A percentile compares a stretch with the other conserved stretches of the same genome.
phyloP scores from a whole-genome alignment of 2,888 invertebrate genomes.

The Diogma glabrata region DNA sequence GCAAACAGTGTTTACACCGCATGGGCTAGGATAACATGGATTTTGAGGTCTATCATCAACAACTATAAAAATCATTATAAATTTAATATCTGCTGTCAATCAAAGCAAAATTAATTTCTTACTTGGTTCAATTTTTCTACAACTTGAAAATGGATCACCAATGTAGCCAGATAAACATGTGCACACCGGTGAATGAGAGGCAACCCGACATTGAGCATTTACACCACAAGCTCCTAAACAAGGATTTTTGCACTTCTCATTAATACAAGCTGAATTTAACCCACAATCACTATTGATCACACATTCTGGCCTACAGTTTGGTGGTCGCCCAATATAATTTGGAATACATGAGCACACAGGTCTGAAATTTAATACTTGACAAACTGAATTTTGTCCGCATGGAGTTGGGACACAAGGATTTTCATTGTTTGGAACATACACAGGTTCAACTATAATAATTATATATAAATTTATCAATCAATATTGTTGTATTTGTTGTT shows the following conservation, averaged over 20 bases:
- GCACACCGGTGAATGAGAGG: conserved; percentile 41
- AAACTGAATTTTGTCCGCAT: conserved; percentile 52
- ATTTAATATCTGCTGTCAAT: neutral
- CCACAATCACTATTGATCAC: conserved; percentile 43
- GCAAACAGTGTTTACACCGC: conserved; percentile 55
- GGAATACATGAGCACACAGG: conserved; percentile 48
- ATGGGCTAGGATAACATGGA: conserved; percentile 54
- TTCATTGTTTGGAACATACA: conserved; percentile 24
- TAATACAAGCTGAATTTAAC: conserved; percentile 39
- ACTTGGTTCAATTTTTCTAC: conserved; percentile 37
- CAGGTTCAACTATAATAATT: conserved; percentile 19
- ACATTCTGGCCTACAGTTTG: conserved; percentile 55
- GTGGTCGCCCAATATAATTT: conserved; percentile 48
- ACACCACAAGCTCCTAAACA: conserved; percentile 57
- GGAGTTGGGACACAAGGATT: conserved; percentile 52
- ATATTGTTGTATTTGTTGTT: neutral
- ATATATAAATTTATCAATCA: neutral
- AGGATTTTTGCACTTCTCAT: conserved; percentile 45
- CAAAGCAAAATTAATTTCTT: conserved; percentile 21
- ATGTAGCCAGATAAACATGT: conserved; percentile 42
- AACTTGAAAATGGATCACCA: conserved; percentile 52
- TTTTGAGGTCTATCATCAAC: conserved; percentile 22
- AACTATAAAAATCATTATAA: neutral
- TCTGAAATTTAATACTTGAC: conserved; percentile 39
- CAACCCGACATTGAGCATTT: conserved; percentile 49